Evolutionary conservation across 2,888 invertebrate genomes (phyloP).

Genomic region (Drosophila paranaensis): DNA sequence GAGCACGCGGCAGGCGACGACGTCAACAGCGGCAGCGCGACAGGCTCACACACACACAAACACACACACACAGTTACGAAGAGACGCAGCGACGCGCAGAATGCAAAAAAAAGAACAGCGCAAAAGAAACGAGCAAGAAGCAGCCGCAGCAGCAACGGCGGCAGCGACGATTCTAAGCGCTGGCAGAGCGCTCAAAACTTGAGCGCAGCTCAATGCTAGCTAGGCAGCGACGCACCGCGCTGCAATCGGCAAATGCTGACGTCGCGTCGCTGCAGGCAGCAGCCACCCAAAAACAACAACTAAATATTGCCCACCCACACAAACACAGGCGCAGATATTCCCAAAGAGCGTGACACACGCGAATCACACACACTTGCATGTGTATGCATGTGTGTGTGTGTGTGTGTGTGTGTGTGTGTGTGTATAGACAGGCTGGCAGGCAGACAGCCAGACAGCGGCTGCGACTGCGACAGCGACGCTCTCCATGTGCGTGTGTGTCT

Average conservation of each 20-base stretch:
- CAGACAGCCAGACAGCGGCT: conserved; percentile 23
- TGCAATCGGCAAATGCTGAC: conserved; percentile 36
- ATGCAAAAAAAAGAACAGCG: conserved; percentile 56
- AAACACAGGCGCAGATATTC: conserved; percentile 48
- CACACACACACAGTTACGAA: conserved; percentile 16
- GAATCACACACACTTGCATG: conserved; percentile 47
- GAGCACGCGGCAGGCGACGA: conserved; percentile 69
- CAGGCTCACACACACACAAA: conserved; percentile 56
- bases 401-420: neutral
- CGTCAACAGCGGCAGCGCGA: conserved; percentile 68
- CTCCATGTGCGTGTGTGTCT: conserved; percentile 25
- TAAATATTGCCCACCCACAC: conserved; percentile 57
- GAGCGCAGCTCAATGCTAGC: conserved; percentile 54
- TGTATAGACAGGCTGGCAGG: conserved; percentile 2
- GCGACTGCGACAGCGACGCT: conserved; percentile 32
- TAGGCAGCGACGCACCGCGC: conserved; percentile 50
- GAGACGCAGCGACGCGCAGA: conserved; percentile 62
- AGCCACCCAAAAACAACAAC: conserved; percentile 14
- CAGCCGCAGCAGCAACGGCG: conserved; percentile 17
- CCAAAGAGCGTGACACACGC: conserved; percentile 64
- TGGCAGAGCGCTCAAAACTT: conserved; percentile 46
- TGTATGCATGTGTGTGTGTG: neutral
- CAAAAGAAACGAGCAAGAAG: conserved; percentile 35
- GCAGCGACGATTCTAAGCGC: conserved; percentile 50
- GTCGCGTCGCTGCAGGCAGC: conserved; percentile 36